These are phyloP conservation scores for Chloroceryle aenea DNA, from an alignment of 2,113 vertebrate species.

Conservation along the genomic window DNA sequence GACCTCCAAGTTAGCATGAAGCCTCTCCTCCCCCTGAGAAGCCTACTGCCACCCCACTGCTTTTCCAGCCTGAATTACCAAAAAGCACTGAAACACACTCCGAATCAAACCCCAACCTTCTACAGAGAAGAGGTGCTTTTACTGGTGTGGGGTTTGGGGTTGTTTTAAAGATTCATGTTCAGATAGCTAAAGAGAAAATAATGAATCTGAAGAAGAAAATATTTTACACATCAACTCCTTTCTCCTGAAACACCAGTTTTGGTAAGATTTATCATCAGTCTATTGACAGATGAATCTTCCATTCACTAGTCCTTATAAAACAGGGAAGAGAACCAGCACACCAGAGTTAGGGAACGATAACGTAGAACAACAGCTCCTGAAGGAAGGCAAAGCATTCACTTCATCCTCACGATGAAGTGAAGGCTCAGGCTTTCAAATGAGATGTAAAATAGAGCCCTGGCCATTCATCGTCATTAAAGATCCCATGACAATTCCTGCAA, in stretches of 20 bases:
- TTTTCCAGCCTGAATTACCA: not conserved
- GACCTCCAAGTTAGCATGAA: not conserved
- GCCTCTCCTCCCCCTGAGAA: fast-evolving
- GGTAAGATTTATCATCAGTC: not conserved
- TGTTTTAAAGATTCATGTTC: not conserved
- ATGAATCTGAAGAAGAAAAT: not conserved
- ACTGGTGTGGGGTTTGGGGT: not conserved
- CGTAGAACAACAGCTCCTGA: not conserved
- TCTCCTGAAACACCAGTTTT: not conserved
- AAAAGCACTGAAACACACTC: not conserved
- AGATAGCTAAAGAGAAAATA: not conserved
- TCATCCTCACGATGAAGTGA: not conserved
- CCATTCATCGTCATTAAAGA: slow-evolving; percentile 42
- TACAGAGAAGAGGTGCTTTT: not conserved
- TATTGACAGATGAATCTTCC: not conserved
- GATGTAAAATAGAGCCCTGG: slow-evolving; percentile 41
- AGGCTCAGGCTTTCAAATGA: slow-evolving; percentile 28
- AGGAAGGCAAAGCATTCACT: not conserved
- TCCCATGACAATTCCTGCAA: slow-evolving; percentile 14
- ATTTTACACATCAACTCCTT: not conserved
- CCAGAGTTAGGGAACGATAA: not conserved
- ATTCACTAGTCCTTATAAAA: not conserved
- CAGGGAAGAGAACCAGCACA: not conserved
- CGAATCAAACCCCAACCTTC: not conserved
- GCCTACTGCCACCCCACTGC: not conserved